These are phyloP conservation scores for Trogon surrucura DNA, from an alignment of 2,113 vertebrate species.

Conservation along the genomic window DNA sequence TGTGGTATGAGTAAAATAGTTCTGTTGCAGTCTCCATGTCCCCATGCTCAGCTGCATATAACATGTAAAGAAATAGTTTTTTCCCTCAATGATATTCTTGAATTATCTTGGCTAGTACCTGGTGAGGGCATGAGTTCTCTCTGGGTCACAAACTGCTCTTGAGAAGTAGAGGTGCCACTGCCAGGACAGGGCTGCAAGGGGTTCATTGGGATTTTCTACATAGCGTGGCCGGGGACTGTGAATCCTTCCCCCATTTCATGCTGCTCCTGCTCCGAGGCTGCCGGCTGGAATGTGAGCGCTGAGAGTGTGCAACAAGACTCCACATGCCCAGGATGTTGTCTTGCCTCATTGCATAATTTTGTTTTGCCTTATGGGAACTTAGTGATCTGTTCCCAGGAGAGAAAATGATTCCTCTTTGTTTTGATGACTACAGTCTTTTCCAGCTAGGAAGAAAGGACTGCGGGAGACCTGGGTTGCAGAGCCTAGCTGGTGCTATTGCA, in stretches of 20 bases:
- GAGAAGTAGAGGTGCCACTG: background rate
- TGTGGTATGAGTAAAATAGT: accelerated
- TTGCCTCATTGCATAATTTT: conserved; percentile 54
- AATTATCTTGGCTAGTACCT: accelerated
- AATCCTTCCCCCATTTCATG: background rate
- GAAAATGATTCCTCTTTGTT: conserved; percentile 53
- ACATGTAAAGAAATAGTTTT: accelerated
- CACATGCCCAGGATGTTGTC: conserved; percentile 45
- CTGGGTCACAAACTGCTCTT: background rate
- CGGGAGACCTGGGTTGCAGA: background rate
- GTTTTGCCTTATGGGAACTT: conserved; percentile 61
- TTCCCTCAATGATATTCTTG: background rate
- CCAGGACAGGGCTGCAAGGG: background rate
- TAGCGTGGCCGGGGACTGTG: background rate
- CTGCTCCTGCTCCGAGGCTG: background rate
- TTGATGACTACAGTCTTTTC: conserved; percentile 19
- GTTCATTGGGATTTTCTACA: accelerated
- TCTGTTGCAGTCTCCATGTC: background rate
- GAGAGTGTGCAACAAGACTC: conserved; percentile 37
- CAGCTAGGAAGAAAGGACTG: conserved; percentile 12
- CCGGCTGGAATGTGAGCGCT: conserved; percentile 17
- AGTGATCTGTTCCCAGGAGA: conserved; percentile 50
- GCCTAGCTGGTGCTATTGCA: background rate
- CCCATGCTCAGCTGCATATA: accelerated
- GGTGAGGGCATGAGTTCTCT: background rate